phyloP scores from a whole-genome alignment of 2,113 vertebrate species.

The Miniopterus natalensis region DNA sequence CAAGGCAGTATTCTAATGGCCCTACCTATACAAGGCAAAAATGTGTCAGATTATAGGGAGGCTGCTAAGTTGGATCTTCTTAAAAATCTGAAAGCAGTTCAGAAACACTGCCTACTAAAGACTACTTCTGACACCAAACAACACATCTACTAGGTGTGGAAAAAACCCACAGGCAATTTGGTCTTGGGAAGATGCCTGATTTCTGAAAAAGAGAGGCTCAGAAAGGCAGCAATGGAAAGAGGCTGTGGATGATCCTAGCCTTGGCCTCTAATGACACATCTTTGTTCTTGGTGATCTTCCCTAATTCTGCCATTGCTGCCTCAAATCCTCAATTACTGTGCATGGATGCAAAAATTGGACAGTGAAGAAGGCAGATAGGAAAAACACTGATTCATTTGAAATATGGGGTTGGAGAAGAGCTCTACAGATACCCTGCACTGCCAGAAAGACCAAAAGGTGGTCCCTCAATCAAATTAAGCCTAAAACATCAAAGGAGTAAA shows the following conservation, averaged over 20 bases:
- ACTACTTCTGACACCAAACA: not conserved
- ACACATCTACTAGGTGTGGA: not conserved
- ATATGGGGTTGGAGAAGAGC: not conserved
- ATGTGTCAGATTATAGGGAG: not conserved
- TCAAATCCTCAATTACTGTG: not conserved
- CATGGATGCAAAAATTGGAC: not conserved
- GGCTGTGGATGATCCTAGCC: too few relatives aligned
- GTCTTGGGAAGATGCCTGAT: not conserved
- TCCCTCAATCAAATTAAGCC: not conserved
- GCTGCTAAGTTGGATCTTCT: not conserved
- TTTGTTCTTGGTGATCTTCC: too few relatives aligned
- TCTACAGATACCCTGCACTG: not conserved
- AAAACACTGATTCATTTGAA: not conserved
- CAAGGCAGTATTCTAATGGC: not conserved
- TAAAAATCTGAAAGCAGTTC: slow-evolving; percentile 11
- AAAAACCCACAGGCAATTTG: not conserved
- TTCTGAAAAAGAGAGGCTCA: not conserved
- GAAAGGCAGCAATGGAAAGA: not conserved
- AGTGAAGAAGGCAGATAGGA: not conserved
- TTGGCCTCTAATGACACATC: too few relatives aligned
- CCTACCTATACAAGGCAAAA: not conserved
- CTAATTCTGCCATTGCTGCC: too few relatives aligned
- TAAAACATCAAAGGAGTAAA: not conserved
- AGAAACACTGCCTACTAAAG: not conserved
- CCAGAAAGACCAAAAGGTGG: not conserved